phyloP scores from a whole-genome alignment of 2,797 vertebrate genomes.

The Labeo calbasu region DNA sequence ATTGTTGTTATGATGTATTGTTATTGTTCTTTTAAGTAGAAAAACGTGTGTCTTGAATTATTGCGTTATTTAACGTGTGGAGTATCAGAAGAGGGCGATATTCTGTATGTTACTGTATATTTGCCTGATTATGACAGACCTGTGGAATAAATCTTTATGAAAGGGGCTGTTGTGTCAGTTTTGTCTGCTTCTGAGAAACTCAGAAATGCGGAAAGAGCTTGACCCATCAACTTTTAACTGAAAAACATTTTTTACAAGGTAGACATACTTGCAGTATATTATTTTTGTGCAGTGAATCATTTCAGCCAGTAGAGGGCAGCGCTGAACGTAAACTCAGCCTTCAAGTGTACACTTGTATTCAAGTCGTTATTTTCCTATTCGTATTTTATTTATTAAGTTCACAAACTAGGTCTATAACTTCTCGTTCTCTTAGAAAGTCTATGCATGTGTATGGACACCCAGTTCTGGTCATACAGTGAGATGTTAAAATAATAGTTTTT shows the following conservation, averaged over 20 bases:
- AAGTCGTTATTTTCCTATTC: not conserved
- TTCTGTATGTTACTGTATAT: slow-evolving; percentile 92
- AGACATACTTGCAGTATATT: not conserved
- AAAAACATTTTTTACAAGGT: not conserved
- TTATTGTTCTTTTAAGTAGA: slow-evolving; percentile 76
- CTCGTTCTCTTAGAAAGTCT: not conserved
- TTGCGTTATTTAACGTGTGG: slow-evolving; percentile 91
- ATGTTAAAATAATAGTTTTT: not conserved
- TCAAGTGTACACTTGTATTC: not conserved
- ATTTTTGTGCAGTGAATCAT: not conserved
- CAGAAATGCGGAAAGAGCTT: not conserved
- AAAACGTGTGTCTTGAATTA: slow-evolving; percentile 77
- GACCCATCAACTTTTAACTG: not conserved
- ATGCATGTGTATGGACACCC: not conserved
- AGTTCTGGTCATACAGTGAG: not conserved
- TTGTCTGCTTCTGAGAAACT: not conserved
- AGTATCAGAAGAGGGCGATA: slow-evolving; percentile 72
- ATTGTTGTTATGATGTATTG: slow-evolving; percentile 68
- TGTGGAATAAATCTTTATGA: slow-evolving; percentile 84
- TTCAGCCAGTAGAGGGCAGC: not conserved
- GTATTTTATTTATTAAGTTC: not conserved
- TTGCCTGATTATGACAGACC: slow-evolving; percentile 80
- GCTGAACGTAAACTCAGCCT: not conserved
- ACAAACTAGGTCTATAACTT: not conserved
- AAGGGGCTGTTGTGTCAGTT: slow-evolving; percentile 60